phyloP scores from a whole-genome alignment of 2,113 vertebrate genomes.

The Scomber scombrus region DNA sequence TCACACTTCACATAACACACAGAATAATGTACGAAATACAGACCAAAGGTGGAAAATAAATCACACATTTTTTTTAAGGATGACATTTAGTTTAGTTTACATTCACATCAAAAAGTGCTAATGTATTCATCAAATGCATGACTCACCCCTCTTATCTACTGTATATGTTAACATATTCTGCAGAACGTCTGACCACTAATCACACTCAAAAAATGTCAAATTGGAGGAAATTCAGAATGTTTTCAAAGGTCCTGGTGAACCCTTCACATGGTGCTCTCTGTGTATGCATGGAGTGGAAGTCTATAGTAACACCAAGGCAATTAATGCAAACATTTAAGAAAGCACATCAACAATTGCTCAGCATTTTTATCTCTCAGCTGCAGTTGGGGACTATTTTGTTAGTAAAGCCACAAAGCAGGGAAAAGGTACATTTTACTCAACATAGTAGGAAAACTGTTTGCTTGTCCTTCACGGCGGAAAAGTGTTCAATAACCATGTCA shows the following conservation, averaged over 20 bases:
- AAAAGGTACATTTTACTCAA: slow-evolving; percentile 32
- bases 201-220: too few species aligned
- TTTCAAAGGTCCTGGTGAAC: too few species aligned
- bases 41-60: neutral
- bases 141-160: neutral
- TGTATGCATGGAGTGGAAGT: neutral
- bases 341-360: neutral
- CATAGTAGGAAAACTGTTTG: neutral
- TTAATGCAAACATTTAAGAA: neutral
- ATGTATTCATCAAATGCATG: neutral
- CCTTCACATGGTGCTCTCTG: neutral
- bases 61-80: neutral
- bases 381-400: neutral
- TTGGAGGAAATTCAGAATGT: too few species aligned
- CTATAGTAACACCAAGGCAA: neutral
- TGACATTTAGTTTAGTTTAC: too few species aligned
- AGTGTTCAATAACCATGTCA: slow-evolving; percentile 49
- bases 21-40: neutral
- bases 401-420: slow-evolving; percentile 17
- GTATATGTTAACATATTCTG: neutral
- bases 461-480: slow-evolving; percentile 41
- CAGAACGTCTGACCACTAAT: neutral
- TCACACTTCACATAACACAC: neutral
- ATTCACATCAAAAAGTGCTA: neutral
- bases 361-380: neutral